phyloP scores from a whole-genome alignment of 2,797 vertebrate genomes.

The Mus spretus region DNA sequence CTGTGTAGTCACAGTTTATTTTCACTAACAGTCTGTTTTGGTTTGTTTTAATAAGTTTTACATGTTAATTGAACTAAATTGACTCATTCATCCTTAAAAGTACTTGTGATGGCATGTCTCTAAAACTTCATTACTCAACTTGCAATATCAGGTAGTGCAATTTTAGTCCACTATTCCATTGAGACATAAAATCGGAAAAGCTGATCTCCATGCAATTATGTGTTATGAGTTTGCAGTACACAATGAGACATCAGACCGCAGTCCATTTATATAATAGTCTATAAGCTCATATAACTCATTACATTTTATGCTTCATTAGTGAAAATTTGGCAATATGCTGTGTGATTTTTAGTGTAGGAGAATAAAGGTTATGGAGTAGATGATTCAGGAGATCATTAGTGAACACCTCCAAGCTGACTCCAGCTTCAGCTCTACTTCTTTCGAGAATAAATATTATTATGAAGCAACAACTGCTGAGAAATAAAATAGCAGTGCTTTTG shows the following conservation, averaged over 20 bases:
- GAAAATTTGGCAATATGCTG: slow-evolving; percentile 63
- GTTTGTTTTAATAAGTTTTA: slow-evolving; percentile 10
- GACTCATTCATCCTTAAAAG: slow-evolving; percentile 20
- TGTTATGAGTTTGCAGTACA: slow-evolving; percentile 46
- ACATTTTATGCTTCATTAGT: slow-evolving; percentile 62
- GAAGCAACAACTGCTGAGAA: slow-evolving; percentile 29
- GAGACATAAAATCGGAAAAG: neutral
- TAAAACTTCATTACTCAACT: slow-evolving; percentile 57
- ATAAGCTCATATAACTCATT: slow-evolving; percentile 43
- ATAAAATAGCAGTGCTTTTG: slow-evolving; percentile 33
- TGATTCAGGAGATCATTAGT: slow-evolving; percentile 63
- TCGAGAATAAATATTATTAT: slow-evolving; percentile 41
- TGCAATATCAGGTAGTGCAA: neutral
- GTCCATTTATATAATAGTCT: slow-evolving; percentile 45
- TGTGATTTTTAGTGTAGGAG: slow-evolving; percentile 59
- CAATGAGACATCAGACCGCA: slow-evolving; percentile 62
- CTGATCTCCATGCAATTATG: slow-evolving; percentile 37
- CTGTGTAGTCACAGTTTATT: neutral
- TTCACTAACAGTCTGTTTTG: neutral
- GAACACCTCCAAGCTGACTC: slow-evolving; percentile 53
- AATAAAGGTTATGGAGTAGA: slow-evolving; percentile 57
- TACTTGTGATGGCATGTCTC: neutral
- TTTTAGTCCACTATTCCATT: neutral
- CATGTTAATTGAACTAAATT: slow-evolving; percentile 27
- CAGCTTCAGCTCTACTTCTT: slow-evolving; percentile 46